Conservation (phyloP, 2,888 invertebrate species). For the Parthenolecanium corni region DNA sequence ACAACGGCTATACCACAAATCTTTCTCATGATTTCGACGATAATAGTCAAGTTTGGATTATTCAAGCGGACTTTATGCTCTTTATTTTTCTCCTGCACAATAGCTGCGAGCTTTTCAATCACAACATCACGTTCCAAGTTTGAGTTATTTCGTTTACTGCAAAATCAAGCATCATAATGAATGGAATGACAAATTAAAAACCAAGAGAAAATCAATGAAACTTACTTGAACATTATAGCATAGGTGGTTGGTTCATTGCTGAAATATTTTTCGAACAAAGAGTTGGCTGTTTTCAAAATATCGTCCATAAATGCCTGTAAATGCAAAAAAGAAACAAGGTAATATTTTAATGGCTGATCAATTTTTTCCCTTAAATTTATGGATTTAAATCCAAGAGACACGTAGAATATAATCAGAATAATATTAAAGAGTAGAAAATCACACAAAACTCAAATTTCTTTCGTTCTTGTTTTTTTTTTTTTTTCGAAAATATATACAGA, state of each 20-base stretch:
- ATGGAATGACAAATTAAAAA: slow-evolving; percentile 8
- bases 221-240: slow-evolving; percentile 59
- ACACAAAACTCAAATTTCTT: too few relatives aligned
- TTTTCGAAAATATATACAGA: too few relatives aligned
- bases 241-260: slow-evolving; percentile 55
- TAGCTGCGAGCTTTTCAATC: slow-evolving; percentile 59
- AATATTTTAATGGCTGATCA: neutral
- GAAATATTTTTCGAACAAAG: slow-evolving; percentile 62
- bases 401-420: neutral
- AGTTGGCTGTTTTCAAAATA: slow-evolving; percentile 53
- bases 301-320: slow-evolving; percentile 58
- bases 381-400: neutral
- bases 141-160: slow-evolving; percentile 59
- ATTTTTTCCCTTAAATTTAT: neutral
- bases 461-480: too few relatives aligned
- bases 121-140: slow-evolving; percentile 57
- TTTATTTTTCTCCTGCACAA: slow-evolving; percentile 55
- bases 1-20: slow-evolving; percentile 69
- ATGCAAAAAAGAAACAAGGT: slow-evolving; percentile 1
- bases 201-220: slow-evolving; percentile 24
- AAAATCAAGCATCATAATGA: slow-evolving; percentile 30
- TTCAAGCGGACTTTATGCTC: slow-evolving; percentile 68
- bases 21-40: slow-evolving; percentile 71
- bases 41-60: slow-evolving; percentile 60
- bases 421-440: too few relatives aligned